Evolutionary conservation across 2,113 vertebrate genomes (phyloP).

Genomic region (Neolamprologus caudopunctatus): DNA sequence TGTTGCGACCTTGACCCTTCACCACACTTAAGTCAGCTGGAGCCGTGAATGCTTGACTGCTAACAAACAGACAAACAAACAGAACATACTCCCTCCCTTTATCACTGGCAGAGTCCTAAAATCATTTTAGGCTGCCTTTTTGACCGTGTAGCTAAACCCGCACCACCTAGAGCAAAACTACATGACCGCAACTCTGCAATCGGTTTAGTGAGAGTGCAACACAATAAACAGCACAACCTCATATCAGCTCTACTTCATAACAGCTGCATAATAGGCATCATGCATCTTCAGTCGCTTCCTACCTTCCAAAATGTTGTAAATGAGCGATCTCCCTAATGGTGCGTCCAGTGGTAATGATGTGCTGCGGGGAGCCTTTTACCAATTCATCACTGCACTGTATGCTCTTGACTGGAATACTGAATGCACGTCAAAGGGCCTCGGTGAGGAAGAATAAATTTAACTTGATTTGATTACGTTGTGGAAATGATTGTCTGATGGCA

Average conservation of each 20-base stretch:
- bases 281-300: not conserved
- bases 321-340: conserved; percentile 12
- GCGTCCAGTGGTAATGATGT: conserved; percentile 25
- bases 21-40: not conserved
- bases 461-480: not conserved
- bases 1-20: not conserved
- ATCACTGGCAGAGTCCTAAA: not conserved
- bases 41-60: not conserved
- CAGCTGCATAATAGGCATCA: not conserved
- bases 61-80: not conserved
- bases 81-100: not conserved
- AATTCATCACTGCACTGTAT: conserved; percentile 12
- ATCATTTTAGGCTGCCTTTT: not conserved
- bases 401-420: conserved; percentile 19
- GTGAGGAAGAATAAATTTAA: not conserved
- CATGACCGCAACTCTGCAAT: not conserved
- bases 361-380: not conserved
- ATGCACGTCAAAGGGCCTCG: not conserved
- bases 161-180: not conserved
- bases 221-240: not conserved
- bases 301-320: conserved; percentile 20
- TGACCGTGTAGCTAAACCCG: not conserved
- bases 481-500: not conserved
- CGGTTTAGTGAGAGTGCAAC: not conserved
- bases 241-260: not conserved